These are phyloP conservation scores for Cottoperca gobio DNA, from an alignment of 2,797 vertebrate species.

Conservation along the genomic window DNA sequence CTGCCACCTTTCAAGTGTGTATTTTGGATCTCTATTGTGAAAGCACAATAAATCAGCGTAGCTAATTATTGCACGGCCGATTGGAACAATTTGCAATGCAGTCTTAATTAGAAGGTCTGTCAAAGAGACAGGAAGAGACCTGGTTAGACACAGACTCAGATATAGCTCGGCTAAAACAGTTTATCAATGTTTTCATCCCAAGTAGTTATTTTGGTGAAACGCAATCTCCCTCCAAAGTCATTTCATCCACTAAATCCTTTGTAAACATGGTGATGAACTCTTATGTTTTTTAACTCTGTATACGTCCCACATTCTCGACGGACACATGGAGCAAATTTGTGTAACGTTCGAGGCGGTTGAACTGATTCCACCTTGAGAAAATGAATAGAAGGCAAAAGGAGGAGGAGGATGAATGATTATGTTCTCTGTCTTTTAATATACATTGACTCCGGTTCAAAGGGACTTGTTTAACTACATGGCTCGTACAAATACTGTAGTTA, in stretches of 20 bases:
- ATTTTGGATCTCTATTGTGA: conserved; percentile 35
- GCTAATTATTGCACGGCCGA: conserved; percentile 53
- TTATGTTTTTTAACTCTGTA: conserved; percentile 14
- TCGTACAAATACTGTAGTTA: conserved; percentile 52
- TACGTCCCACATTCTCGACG: conserved; percentile 24
- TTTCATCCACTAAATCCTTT: conserved; percentile 17
- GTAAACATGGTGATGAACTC: conserved; percentile 19
- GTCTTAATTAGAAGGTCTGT: conserved; percentile 69
- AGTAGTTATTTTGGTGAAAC: conserved; percentile 35
- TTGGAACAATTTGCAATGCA: conserved; percentile 20
- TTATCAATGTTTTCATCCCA: conserved; percentile 39
- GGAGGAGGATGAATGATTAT: conserved; percentile 55
- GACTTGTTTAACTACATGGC: conserved; percentile 49
- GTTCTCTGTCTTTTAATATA: conserved; percentile 68
- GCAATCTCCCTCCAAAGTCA: conserved; percentile 8
- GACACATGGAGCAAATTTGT: conserved; percentile 41
- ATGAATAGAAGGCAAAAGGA: conserved; percentile 61
- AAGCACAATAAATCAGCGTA: conserved; percentile 54
- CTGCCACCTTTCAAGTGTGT: conserved; percentile 33
- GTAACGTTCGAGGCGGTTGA: conserved; percentile 23
- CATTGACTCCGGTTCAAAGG: conserved; percentile 69
- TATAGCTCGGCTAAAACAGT: conserved; percentile 9
- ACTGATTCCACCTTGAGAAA: conserved; percentile 66
- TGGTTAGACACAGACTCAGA: conserved; percentile 24
- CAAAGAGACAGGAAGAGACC: conserved; percentile 43